Conservation (phyloP, 2,888 invertebrate species). For the Aradus depressus region DNA sequence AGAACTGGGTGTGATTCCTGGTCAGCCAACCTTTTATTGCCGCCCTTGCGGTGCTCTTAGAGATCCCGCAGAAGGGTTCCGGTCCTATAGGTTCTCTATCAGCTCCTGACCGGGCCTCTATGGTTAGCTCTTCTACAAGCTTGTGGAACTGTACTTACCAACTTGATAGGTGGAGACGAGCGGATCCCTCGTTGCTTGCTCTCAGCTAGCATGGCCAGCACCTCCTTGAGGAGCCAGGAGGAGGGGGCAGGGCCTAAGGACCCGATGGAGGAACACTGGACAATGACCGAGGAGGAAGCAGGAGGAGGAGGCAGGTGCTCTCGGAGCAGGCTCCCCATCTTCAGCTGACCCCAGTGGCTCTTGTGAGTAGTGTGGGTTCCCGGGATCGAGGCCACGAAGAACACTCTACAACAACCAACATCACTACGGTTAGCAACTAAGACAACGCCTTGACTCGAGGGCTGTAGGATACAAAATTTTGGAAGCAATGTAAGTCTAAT, state of each 20-base stretch:
- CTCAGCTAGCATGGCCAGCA: slow-evolving; percentile 47
- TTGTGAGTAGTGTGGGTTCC: slow-evolving; percentile 49
- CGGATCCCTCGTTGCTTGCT: slow-evolving; percentile 45
- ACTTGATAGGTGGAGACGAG: slow-evolving; percentile 44
- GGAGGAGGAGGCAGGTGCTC: slow-evolving; percentile 48
- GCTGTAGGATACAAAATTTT: too few species aligned
- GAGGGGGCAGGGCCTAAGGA: slow-evolving; percentile 38
- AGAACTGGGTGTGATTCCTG: too few species aligned
- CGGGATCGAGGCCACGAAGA: slow-evolving; percentile 73
- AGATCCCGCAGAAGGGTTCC: too few species aligned
- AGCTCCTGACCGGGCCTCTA: too few species aligned
- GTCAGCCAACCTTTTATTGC: too few species aligned
- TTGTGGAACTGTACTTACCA: slow-evolving; percentile 37
- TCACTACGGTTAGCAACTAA: too few species aligned
- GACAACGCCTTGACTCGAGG: too few species aligned
- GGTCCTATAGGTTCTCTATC: too few species aligned
- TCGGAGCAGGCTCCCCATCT: slow-evolving; percentile 50
- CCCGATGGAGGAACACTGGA: slow-evolving; percentile 87
- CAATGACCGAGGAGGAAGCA: slow-evolving; percentile 56
- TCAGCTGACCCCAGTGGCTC: slow-evolving; percentile 49
- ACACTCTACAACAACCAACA: slow-evolving; percentile 55
- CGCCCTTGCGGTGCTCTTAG: too few species aligned
- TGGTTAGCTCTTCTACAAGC: too few species aligned
- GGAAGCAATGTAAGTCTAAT: too few species aligned
- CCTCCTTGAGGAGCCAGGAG: slow-evolving; percentile 66